A percentile compares a stretch with the other conserved stretches of the same genome.
phyloP scores from a whole-genome alignment of 2,888 invertebrate species.

The Epistrophe eligans region DNA sequence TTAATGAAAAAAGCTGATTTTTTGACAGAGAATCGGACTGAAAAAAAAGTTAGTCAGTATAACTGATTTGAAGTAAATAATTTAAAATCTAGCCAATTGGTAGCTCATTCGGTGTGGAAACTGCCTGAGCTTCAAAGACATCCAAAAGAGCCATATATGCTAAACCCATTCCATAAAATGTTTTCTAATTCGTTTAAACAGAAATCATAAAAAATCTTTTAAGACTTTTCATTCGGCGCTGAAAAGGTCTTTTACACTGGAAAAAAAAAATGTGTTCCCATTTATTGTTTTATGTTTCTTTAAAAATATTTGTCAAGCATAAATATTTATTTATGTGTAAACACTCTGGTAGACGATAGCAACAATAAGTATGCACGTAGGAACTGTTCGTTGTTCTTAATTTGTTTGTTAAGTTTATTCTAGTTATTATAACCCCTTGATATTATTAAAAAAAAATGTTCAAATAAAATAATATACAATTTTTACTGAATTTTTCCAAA shows the following conservation, averaged over 20 bases:
- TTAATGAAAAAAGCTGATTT: neutral
- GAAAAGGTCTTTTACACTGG: neutral
- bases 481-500: too few species aligned
- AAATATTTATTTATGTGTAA: neutral
- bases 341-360: neutral
- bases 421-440: too few species aligned
- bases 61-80: too few species aligned
- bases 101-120: neutral
- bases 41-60: too few species aligned
- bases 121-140: neutral
- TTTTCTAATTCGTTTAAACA: neutral
- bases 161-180: neutral
- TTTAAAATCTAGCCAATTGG: too few species aligned
- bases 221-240: neutral
- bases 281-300: neutral
- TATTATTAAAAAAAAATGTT: too few species aligned
- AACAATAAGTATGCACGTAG: neutral
- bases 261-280: neutral
- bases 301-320: neutral
- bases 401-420: neutral
- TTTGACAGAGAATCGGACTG: too few species aligned
- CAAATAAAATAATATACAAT: too few species aligned
- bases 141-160: neutral
- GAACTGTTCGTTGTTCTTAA: neutral
- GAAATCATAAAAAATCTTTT: neutral